Evolutionary conservation across 1,140 invertebrate genomes (phyloP), one percentile per base, ranked within the genome.

Genomic region (Drosophila willistoni): DNA sequence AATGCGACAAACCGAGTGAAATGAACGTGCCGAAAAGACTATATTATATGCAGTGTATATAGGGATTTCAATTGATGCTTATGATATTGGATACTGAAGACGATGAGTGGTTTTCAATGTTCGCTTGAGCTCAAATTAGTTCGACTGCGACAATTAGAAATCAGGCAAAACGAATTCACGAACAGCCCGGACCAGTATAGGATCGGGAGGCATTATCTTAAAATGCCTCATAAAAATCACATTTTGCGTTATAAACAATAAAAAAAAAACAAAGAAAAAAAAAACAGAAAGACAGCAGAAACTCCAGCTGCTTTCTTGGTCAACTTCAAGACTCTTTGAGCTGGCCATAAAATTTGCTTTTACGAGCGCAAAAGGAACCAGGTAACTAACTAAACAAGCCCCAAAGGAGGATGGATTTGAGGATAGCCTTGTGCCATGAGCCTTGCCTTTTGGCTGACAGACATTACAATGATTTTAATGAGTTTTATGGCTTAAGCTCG

Each of bases 391-490:
- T 82, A 83, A 82, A 62, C 63, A 55, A 74, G 44, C 62, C 65
- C 65, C 34, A 56, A 44, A 33, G 34, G 63, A 39, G 51, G 51
- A 71, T 69, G 47, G 33, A 59, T 63, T 36, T 62, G 47, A 62
- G 17, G 36, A 55, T 68, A 59, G 57, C 68, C 74, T 61, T 71
- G 42, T 70, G 12, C 51, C 25, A 57, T 29, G 67, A 44, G 44
- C 44, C 44, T 51, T 77, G 75, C 62, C 75, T 77, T 77, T 68
- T 87, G 81, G 63, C 81, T 77, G 80, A 71, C 83, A 79, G 75
- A 78, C 83, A 87, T 87, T 87, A 89, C 83, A 87, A 87, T 87
- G 83, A 87, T 89, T 87, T 87, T 87, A 87, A 87, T 87, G 84
- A 66, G 25, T 80, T 87, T 87, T 80, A 87, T 89, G 77, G 70